Base-by-base conservation (phyloP, 2,888 invertebrate species). In the Torymus aiolomorphi region DNA sequence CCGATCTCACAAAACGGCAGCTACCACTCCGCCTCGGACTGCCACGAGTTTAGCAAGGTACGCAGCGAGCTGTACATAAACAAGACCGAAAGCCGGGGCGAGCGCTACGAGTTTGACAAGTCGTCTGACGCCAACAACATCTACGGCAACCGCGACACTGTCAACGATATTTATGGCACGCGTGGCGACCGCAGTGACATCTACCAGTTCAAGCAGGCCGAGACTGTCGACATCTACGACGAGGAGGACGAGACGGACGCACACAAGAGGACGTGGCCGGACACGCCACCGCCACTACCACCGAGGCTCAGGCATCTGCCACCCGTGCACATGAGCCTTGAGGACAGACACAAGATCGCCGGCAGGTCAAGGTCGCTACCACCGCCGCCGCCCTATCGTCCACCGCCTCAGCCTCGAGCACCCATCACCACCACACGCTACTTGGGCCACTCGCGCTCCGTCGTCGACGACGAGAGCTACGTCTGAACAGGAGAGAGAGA, bases 261-360 rank as follows among this genome's bases (percentile, higher is more conserved):
- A 31, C 70, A 74, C 71, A 85, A 86, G 73, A 86, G 84, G 80
- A 88, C 86, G 13, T 89, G 87, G 78, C 88, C 88, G 2, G 92
- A 92, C 84, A 91, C 92, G 87, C 93, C 93, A 3, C 94, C 93
- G 13, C 94, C 93, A 1, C 91, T 93, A 52, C 93, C 93, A 0
- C 94, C 93, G 5, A 90, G 93, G 85, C 88, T 94, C 62, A 92
- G 93, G 88, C 94, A 94, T 85, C 91, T 93, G 83, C 94, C 94
- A 76, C 94, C 94, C 0, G 94, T 94, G 42, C 94, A 94, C 85
- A 92, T 94, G 84, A 93, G 92, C 84, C 92, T 92, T 78, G 93
- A 93, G 31, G 93, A 93, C 69, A 92, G 93, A 81, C 90, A 90
- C 84, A 90, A 90, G 82, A 85, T 89, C 11, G 89, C 90, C 0